Percentiles rank a stretch among this genome's conserved stretches.
Evolutionary conservation across 2,888 invertebrate genomes (phyloP).

Genomic region (Nemurella pictetii): DNA sequence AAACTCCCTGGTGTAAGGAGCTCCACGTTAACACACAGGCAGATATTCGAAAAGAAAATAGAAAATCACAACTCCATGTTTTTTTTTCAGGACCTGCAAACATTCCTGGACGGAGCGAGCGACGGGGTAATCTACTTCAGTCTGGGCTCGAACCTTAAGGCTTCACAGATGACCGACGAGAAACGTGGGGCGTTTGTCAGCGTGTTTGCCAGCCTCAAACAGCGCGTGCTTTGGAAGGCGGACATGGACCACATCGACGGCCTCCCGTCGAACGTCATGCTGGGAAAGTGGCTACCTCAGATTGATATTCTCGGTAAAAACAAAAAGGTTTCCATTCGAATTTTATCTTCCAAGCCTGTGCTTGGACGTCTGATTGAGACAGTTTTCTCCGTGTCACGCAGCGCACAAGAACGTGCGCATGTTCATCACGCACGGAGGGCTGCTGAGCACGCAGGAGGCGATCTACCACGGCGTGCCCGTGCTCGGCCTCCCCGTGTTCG

Average conservation of each 20-base stretch:
- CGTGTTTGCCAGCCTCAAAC: constrained; percentile 46
- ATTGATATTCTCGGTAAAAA: constrained; percentile 45
- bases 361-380: constrained; percentile 38
- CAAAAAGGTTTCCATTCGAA: neutral
- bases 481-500: constrained; percentile 57
- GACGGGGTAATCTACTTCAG: constrained; percentile 46
- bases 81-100: constrained; percentile 40
- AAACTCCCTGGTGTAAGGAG: neutral
- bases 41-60: neutral
- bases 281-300: constrained; percentile 48
- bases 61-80: neutral
- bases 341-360: constrained; percentile 39
- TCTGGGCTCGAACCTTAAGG: constrained; percentile 45
- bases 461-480: constrained; percentile 56
- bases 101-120: constrained; percentile 42
- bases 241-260: constrained; percentile 44
- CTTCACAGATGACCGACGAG: constrained; percentile 42
- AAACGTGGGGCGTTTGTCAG: constrained; percentile 41
- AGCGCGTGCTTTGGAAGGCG: constrained; percentile 47
- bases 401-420: constrained; percentile 59
- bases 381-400: constrained; percentile 42
- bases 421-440: constrained; percentile 63
- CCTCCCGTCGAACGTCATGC: constrained; percentile 45
- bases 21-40: no score
- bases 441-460: constrained; percentile 60